Base-by-base conservation (phyloP, 2,888 invertebrate species). In the Protophormia terraenovae region DNA sequence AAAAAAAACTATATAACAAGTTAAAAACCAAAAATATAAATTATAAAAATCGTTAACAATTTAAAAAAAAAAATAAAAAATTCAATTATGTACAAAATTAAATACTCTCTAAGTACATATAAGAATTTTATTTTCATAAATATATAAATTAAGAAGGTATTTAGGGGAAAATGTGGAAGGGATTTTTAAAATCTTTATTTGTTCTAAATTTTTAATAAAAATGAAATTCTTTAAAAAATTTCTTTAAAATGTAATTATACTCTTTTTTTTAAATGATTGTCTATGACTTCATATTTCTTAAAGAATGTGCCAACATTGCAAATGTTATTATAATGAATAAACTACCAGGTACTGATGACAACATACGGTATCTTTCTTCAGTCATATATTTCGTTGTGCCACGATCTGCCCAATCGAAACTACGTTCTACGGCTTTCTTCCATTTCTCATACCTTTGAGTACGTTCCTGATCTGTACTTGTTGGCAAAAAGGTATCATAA, bases 371-470 rank as follows among this genome's bases (percentile, higher is more conserved):
- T 88, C 96, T 94, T 91, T 97, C 96, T 91, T 97, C 97, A 95
- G 97, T 97, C 96, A 97, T 96, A 88, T 94, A 93, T 8, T 96
- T 95, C 91, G 96, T 96, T 5, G 95, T 94, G 1, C 75, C 75
- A 66, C 75, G 64, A 75, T 78, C 73, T 1, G 47, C 96, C 98
- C 98, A 98, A 84, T 97, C 97, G 88, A 98, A 94, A 45, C 97
- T 97, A 35, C 98, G 95, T 90, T 97, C 96, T 1, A 99, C 98
- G 0, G 98, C 98, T 95, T 97, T 97, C 93, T 98, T 98, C 98
- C 98, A 98, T 93, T 97, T 96, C 7, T 95, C 96, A 92, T 97
- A 98, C 85, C 98, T 94, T 4, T 95, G 94, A 90, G 97, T 95
- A 77, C 98, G 95, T 91, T 98, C 97, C 91, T 95, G 95, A 73